Evolutionary conservation across 2,113 vertebrate species (phyloP).

Genomic region (Colistium nudipinnis): DNA sequence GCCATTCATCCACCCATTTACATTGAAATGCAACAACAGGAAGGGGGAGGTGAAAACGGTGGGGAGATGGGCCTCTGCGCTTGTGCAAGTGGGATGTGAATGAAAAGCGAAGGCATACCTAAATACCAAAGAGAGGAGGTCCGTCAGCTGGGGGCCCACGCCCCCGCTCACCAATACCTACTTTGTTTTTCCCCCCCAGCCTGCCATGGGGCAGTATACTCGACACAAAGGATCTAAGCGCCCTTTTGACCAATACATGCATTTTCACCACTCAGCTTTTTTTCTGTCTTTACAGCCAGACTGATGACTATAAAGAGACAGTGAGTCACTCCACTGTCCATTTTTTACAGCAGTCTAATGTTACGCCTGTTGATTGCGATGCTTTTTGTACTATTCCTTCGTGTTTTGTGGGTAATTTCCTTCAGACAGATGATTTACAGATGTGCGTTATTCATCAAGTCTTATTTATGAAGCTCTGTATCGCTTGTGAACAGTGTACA

Average conservation of each 20-base stretch:
- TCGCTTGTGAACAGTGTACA: background rate
- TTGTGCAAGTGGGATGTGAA: conserved; percentile 65
- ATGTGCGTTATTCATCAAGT: conserved; percentile 17
- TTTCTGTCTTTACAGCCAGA: conserved; percentile 64
- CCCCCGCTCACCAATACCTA: conserved; percentile 50
- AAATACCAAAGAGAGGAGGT: conserved; percentile 78
- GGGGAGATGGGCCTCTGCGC: conserved; percentile 61
- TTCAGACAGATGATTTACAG: conserved; percentile 21
- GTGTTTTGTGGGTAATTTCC: conserved; percentile 30
- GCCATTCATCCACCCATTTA: conserved; percentile 83
- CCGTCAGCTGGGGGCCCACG: conserved; percentile 48
- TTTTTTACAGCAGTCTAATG: conserved; percentile 39
- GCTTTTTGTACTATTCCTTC: conserved; percentile 33
- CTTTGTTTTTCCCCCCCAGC: conserved; percentile 60
- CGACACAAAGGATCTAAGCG: conserved; percentile 80
- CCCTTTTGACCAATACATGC: conserved; percentile 68
- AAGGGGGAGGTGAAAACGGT: conserved; percentile 72
- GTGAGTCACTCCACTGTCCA: conserved; percentile 42
- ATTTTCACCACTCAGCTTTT: conserved; percentile 74
- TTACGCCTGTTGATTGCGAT: conserved; percentile 39
- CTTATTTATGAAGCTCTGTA: conserved; percentile 17
- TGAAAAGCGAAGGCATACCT: conserved; percentile 80
- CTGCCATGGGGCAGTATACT: conserved; percentile 67
- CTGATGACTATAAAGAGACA: conserved; percentile 60
- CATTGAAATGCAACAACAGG: conserved; percentile 86